Percentiles rank a stretch among this genome's conserved stretches.
phyloP scores from a whole-genome alignment of 2,888 invertebrate species.

The Leptinotarsa juncta region DNA sequence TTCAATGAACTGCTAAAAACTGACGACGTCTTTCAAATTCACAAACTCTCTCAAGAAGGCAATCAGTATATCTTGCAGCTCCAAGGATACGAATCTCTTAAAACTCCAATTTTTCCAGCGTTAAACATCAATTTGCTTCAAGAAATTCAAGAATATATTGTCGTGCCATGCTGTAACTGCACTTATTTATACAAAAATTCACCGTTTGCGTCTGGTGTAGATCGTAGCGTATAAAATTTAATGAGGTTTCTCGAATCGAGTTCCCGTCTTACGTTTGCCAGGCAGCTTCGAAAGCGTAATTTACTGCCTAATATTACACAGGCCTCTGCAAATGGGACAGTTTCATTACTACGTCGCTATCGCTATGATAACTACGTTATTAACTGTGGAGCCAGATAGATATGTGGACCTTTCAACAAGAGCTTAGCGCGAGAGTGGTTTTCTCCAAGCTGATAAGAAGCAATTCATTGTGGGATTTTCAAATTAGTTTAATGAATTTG shows the following conservation, averaged over 20 bases:
- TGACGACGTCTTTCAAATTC: too few species aligned
- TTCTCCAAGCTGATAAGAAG: slow-evolving; percentile 48
- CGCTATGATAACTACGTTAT: slow-evolving; percentile 61
- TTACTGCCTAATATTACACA: slow-evolving; percentile 60
- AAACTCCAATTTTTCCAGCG: neutral
- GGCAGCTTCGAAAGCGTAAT: slow-evolving; percentile 55
- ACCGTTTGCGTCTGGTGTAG: slow-evolving; percentile 31
- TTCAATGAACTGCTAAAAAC: too few species aligned
- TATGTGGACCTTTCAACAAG: slow-evolving; percentile 59
- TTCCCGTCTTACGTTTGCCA: slow-evolving; percentile 45
- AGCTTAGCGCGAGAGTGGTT: slow-evolving; percentile 52
- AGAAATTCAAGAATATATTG: neutral
- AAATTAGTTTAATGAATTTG: slow-evolving; percentile 49
- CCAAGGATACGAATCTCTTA: too few species aligned
- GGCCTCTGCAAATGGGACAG: slow-evolving; percentile 60
- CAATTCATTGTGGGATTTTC: slow-evolving; percentile 47
- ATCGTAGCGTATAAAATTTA: slow-evolving; percentile 46
- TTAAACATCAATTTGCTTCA: neutral
- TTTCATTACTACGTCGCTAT: slow-evolving; percentile 60
- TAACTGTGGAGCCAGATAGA: slow-evolving; percentile 59
- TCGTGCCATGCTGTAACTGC: slow-evolving; percentile 7
- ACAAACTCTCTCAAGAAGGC: too few species aligned
- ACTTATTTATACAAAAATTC: slow-evolving; percentile 21
- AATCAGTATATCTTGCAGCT: too few species aligned
- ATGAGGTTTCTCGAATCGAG: slow-evolving; percentile 37